These are phyloP conservation scores for Macroglossus sobrinus DNA, from an alignment of 2,113 vertebrate genomes.

Conservation along the genomic window DNA sequence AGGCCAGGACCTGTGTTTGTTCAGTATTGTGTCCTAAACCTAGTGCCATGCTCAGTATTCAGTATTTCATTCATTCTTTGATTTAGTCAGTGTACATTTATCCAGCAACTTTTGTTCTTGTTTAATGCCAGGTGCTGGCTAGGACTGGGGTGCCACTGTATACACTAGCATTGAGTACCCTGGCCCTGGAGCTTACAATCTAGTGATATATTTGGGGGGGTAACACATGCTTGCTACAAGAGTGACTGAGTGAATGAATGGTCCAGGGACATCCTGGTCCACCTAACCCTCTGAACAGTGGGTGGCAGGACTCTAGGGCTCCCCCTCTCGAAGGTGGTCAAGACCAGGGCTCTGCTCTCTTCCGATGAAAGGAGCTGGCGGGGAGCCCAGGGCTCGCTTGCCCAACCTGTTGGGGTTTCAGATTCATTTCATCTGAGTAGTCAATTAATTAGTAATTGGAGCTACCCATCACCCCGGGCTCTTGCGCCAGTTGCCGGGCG, in stretches of 20 bases:
- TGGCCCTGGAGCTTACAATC: neutral
- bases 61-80: neutral
- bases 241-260: neutral
- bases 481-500: slow-evolving; percentile 66
- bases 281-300: neutral
- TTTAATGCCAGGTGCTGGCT: neutral
- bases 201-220: neutral
- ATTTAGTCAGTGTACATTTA: neutral
- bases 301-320: neutral
- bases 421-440: slow-evolving; percentile 75
- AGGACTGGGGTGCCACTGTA: neutral
- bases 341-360: neutral
- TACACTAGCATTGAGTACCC: accelerated
- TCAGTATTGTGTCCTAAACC: neutral
- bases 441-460: slow-evolving; percentile 78
- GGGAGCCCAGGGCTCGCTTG: slow-evolving; percentile 43
- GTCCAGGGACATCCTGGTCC: neutral
- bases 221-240: neutral
- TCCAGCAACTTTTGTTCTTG: neutral
- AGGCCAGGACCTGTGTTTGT: neutral
- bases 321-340: neutral
- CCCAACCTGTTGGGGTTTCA: slow-evolving; percentile 67
- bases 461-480: slow-evolving; percentile 60
- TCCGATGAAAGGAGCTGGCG: slow-evolving; percentile 52
- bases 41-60: neutral